Evolutionary conservation across 2,888 invertebrate genomes (phyloP), one percentile per base, ranked within the genome.

Genomic region (Aphrophora alni): DNA sequence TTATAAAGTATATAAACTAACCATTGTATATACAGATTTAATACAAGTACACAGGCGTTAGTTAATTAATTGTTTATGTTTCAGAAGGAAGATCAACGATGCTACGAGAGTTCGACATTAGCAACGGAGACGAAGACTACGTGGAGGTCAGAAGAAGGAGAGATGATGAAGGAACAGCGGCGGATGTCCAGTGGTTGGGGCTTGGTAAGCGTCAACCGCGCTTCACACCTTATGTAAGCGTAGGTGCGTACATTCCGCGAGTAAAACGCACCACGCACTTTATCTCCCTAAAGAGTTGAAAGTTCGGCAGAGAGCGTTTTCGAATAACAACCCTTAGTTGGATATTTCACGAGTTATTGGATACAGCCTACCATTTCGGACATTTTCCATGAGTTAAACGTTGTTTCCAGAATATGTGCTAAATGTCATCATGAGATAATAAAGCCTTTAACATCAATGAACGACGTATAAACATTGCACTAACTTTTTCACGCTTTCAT

Each of bases 151-250:
- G 69, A 70, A 75, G 25, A 12, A 24, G 27, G 80, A 75, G 21
- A 21, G 76, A 76, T 1, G 80, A 80, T 51, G 73, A 38, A 7
- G 80, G 77, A 38, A 2, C 74, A 24, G 59, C 74, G 83, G 87
- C 27, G 21, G 86, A 85, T 25, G 86, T 86, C 59, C 86, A 87
- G 72, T 86, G 85, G 83, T 75, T 84, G 59, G 85, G 85, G 59
- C 82, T 83, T 75, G 83, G 83, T 83, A 83, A 83, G 83, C 82
- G 86, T 79, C 83, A 83, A 78, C 82, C 84, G 80, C 82, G 82
- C 83, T 86, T 85, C 86, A 85, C 84, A 80, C 85, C 85, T 77
- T 85, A 85, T 85, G 83, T 86, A 85, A 85, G 86, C 82, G 84
- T 85, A 85, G 85, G 85, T 86, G 85, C 85, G 86, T 85, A 85